A percentile compares a stretch with the other conserved stretches of the same genome.
Conservation (phyloP, 92 coral and sea anemone genomes). For the Phenganax marumi region DNA sequence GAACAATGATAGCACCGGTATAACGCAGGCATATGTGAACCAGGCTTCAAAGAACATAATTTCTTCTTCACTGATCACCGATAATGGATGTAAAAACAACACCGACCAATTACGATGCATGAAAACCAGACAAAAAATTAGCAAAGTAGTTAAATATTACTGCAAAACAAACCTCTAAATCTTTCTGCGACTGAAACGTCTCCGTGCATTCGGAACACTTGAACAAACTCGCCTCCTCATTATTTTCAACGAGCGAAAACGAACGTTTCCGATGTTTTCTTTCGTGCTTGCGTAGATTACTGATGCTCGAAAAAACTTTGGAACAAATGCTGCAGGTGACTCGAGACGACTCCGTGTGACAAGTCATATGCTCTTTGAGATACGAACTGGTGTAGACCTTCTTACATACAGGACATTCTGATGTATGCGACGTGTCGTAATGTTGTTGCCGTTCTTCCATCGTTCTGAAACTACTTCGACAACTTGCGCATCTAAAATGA, state of each 20-base stretch:
- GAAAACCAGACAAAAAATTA: too few relatives aligned
- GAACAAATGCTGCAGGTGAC: slow-evolving; percentile 28
- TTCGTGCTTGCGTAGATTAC: background rate
- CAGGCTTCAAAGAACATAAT: too few relatives aligned
- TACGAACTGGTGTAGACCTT: slow-evolving; percentile 31
- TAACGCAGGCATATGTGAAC: too few relatives aligned
- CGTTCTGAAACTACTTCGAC: slow-evolving; percentile 9
- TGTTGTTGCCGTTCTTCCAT: slow-evolving; percentile 28
- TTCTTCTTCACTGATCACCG: too few relatives aligned
- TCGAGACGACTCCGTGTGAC: slow-evolving; percentile 35
- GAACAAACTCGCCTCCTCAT: background rate
- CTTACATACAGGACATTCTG: slow-evolving; percentile 33
- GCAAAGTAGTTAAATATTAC: background rate
- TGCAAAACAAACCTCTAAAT: background rate
- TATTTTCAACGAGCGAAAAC: background rate
- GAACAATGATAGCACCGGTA: too few relatives aligned
- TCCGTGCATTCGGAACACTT: slow-evolving; percentile 35
- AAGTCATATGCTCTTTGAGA: slow-evolving; percentile 35
- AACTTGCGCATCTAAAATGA: slow-evolving; percentile 22
- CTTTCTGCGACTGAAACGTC: slow-evolving; percentile 16
- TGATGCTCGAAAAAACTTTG: slow-evolving; percentile 23
- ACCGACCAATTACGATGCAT: too few relatives aligned
- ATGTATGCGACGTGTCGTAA: slow-evolving; percentile 20
- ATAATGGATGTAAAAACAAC: too few relatives aligned
- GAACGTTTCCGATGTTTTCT: slow-evolving; percentile 7